phyloP scores from a whole-genome alignment of 2,113 vertebrate species.

The Talpa occidentalis region DNA sequence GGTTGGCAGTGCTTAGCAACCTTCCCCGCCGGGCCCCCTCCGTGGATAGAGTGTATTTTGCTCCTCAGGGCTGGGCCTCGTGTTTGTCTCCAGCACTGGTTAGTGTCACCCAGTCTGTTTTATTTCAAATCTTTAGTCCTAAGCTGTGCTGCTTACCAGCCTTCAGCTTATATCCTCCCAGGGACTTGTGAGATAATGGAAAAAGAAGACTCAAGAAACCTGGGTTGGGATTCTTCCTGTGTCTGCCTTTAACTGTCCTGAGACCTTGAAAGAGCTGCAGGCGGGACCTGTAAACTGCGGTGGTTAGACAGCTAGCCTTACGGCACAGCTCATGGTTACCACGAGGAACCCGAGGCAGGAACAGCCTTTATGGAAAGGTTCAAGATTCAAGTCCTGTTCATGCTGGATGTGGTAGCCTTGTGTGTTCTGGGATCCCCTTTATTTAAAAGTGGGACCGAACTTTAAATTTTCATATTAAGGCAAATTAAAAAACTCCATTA shows the following conservation, averaged over 20 bases:
- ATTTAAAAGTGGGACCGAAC: not conserved
- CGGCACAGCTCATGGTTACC: not conserved
- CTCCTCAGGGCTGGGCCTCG: not conserved
- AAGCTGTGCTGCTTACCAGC: not conserved
- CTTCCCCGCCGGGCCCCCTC: not conserved
- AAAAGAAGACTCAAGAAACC: not conserved
- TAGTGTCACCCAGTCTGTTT: not conserved
- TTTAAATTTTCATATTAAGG: constrained; percentile 34
- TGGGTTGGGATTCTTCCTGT: not conserved
- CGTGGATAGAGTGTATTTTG: not conserved
- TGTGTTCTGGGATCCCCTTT: not conserved
- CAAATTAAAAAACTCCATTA: not conserved
- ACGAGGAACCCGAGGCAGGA: not conserved
- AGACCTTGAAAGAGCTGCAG: not conserved
- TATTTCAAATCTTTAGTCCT: not conserved
- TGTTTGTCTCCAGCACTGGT: not conserved
- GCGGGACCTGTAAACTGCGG: not conserved
- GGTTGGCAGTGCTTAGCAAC: not conserved
- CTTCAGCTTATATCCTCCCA: not conserved
- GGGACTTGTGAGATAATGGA: not conserved
- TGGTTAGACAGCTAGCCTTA: not conserved
- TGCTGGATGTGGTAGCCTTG: not conserved
- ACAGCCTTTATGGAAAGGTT: not conserved
- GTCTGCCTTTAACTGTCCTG: not conserved
- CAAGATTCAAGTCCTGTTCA: not conserved